Evolutionary conservation across 2,797 vertebrate species (phyloP), one percentile per base, ranked within the genome.

Genomic region (Poeciliopsis infans): DNA sequence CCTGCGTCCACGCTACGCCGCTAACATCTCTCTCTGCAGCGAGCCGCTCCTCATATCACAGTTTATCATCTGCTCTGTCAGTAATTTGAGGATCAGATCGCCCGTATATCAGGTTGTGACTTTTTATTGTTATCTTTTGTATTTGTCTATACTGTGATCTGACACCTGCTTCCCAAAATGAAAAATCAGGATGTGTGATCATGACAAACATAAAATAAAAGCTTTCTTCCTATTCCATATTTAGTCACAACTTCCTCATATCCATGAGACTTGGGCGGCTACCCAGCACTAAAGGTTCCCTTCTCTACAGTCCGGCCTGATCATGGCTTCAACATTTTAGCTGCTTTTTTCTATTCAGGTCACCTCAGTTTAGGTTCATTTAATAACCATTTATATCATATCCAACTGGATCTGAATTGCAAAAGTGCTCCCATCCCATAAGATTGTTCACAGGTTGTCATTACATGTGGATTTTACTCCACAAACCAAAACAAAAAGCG

Each of bases 181-280:
- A 93, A 90, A 93, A 95, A 96, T 95, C 94, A 95, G 95, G 95
- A 96, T 96, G 95, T 95, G 95, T 93, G 91, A 95, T 91, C 74
- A 82, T 94, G 94, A 96, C 93, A 95, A 94, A 90, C 88, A 91
- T 93, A 93, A 94, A 95, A 93, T 91, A 92, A 94, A 95, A 90
- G 94, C 90, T 90, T 93, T 95, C 92, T 95, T 96, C 95, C 95
- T 94, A 91, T 85, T 95, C 95, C 94, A 92, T 82, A 83, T 94
- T 96, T 95, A 95, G 94, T 96, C 94, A 93, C 77, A 94, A 96
- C 96, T 96, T 96, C 96, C 95, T 93, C 95, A 95, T 93, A 94
- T 96, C 95, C 96, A 94, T 95, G 93, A 92, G 94, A 95, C 90
- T 89, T 87, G 79, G 31, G 75, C 71, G 68, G 82, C 89, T 90